A percentile compares a stretch with the other conserved stretches of the same genome.
Evolutionary conservation across 2,888 invertebrate species (phyloP).

Genomic region (Tinea pellionella): DNA sequence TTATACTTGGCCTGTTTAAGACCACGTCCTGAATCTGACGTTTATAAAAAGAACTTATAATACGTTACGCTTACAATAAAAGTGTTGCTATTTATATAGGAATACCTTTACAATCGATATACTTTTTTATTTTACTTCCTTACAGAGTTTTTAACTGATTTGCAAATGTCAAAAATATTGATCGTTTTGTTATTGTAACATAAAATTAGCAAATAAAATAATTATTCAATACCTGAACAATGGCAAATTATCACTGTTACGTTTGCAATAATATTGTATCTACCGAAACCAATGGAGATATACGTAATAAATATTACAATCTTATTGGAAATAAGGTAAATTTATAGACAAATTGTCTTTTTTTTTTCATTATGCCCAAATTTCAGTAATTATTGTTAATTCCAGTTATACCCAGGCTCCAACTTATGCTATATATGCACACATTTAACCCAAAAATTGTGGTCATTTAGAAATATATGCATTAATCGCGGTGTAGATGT

Average conservation of each 20-base stretch:
- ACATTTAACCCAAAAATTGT: slow-evolving; percentile 44
- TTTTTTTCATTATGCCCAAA: not conserved
- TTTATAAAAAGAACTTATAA: no score
- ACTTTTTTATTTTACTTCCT: no score
- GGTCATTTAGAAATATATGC: slow-evolving; percentile 43
- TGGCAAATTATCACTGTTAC: slow-evolving; percentile 31
- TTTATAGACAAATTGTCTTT: slow-evolving; percentile 9
- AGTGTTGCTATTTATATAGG: no score
- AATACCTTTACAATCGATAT: no score
- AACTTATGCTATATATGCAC: slow-evolving; percentile 50
- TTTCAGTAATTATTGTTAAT: not conserved
- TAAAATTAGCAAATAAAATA: not conserved
- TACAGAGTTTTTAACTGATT: no score
- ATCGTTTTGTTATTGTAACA: no score
- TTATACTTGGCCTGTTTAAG: no score
- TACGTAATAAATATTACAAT: slow-evolving; percentile 50
- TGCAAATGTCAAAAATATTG: no score
- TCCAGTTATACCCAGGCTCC: slow-evolving; percentile 44
- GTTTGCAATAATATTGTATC: slow-evolving; percentile 49
- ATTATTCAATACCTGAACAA: not conserved
- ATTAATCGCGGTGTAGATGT: slow-evolving; percentile 41
- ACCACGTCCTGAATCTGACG: no score
- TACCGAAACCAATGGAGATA: slow-evolving; percentile 42
- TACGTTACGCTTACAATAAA: no score
- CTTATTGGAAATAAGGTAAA: slow-evolving; percentile 50